Base-by-base conservation (phyloP, 1,140 invertebrate species). In the Leptinotarsa texana region DNA sequence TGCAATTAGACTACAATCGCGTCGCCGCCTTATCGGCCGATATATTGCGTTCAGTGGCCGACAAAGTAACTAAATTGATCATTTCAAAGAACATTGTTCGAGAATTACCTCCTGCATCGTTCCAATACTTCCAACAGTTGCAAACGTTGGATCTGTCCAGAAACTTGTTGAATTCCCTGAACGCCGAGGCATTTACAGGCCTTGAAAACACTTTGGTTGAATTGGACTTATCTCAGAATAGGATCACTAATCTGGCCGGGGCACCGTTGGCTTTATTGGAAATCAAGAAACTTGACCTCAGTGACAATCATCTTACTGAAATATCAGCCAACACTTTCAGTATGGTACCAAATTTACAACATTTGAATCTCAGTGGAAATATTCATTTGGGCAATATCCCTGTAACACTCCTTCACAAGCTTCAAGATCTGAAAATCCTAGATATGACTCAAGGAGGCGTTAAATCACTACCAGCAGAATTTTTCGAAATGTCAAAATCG, bases 1-100 rank as follows among this genome's bases (percentile, higher is more conserved):
- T 97, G 0, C 91, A 93, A 80, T 83, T 97, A 76, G 93, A 95
- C 76, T 96, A 92, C 82, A 98, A 98, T 84, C 88, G 95, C 77
- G 93, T 98, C 6, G 93, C 94, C 0, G 95, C 94, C 3, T 84
- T 97, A 6, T 95, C 94, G 0, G 89, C 89, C n/a, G 93, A 94
- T 77, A 91, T 94, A 68, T 85, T 95, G 11, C 86, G 89, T 72
- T 90, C 92, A 1, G 84, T 90, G 13, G 90, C 91, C 0, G 88
- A 89, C 69, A 85, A 86, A 81, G 87, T 92, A 1, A 91, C 88
- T n/a, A 87, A 86, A 47, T 83, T 95, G 27, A 90, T 90, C 6
- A 84, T 97, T 18, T 92, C 93, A 1, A 89, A 93, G 75, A 98
- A 97, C 85, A 90, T 96, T 1, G 93, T 97, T 15, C 89, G 94